Percentiles rank a stretch among this genome's conserved stretches.
phyloP scores from a whole-genome alignment of 2,888 invertebrate genomes.

The Drosophila mulleri region DNA sequence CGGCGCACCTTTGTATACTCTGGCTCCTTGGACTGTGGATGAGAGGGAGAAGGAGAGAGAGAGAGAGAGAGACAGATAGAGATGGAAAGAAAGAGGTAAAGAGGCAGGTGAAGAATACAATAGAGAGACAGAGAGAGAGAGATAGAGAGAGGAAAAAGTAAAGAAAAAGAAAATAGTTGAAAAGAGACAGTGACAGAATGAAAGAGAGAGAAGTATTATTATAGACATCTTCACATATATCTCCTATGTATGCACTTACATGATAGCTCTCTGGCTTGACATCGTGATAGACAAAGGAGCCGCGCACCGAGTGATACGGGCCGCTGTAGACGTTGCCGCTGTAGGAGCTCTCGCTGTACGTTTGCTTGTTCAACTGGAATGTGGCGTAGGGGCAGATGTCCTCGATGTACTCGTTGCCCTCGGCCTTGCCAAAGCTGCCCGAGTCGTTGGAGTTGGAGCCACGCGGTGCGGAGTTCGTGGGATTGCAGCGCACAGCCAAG shows the following conservation, averaged over 20 bases:
- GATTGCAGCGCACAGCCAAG: conserved; percentile 89
- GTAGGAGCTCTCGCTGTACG: conserved; percentile 95
- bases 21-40: conserved; percentile 88
- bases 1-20: conserved; percentile 93
- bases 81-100: neutral
- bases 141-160: neutral
- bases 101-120: neutral
- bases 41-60: too few relatives aligned
- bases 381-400: conserved; percentile 97
- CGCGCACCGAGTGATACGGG: conserved; percentile 93
- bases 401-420: conserved; percentile 92
- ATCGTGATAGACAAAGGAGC: conserved; percentile 95
- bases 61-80: neutral
- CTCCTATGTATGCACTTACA: conserved; percentile 64
- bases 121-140: neutral
- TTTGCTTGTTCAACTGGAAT: conserved; percentile 94
- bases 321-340: conserved; percentile 95
- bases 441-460: conserved; percentile 86
- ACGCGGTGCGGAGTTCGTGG: conserved; percentile 84
- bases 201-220: neutral
- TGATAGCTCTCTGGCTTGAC: conserved; percentile 88
- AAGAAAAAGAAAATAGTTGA: neutral
- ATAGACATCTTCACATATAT: too few relatives aligned
- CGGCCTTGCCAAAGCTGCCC: conserved; percentile 86
- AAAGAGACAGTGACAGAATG: neutral